These are phyloP conservation scores for Barypeithes pellucidus DNA, from an alignment of 2,888 invertebrate genomes.

Conservation along the genomic window DNA sequence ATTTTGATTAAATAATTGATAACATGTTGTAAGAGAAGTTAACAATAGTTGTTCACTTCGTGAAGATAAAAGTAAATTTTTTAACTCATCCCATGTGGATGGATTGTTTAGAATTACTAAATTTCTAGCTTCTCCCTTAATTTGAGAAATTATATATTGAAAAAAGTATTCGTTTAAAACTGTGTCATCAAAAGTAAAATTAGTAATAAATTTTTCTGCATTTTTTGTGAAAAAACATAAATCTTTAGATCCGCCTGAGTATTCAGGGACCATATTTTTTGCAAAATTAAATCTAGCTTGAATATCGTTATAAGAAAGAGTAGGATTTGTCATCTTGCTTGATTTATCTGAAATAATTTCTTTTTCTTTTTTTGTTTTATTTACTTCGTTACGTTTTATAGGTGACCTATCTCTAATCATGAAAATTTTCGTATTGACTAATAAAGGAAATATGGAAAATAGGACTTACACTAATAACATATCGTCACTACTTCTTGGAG, in stretches of 20 bases:
- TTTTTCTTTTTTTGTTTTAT: not conserved
- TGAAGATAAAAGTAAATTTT: conserved; percentile 2
- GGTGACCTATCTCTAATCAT: not conserved
- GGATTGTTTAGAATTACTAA: conserved; percentile 2
- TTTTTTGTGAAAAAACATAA: not conserved
- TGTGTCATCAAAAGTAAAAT: not conserved
- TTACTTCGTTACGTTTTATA: no score
- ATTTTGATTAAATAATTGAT: conserved; percentile 12
- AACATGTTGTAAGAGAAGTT: conserved; percentile 14
- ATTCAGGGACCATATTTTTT: conserved; percentile 3
- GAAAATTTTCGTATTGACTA: not conserved
- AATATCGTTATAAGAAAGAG: conserved; percentile 4
- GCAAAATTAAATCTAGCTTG: conserved; percentile 3
- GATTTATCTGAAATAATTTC: not conserved
- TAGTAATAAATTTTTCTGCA: not conserved
- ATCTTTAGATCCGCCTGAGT: not conserved
- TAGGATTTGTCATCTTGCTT: not conserved
- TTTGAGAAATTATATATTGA: not conserved
- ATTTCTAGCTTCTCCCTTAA: conserved; percentile 8
- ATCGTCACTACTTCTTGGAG: not conserved
- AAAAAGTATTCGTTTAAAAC: conserved; percentile 7
- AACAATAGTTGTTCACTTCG: conserved; percentile 5
- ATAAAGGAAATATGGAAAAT: not conserved
- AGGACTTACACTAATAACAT: conserved; percentile 12
- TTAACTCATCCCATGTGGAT: not conserved